Evolutionary conservation across 2,113 vertebrate species (phyloP).

Genomic region (Pyxicephalus adspersus): DNA sequence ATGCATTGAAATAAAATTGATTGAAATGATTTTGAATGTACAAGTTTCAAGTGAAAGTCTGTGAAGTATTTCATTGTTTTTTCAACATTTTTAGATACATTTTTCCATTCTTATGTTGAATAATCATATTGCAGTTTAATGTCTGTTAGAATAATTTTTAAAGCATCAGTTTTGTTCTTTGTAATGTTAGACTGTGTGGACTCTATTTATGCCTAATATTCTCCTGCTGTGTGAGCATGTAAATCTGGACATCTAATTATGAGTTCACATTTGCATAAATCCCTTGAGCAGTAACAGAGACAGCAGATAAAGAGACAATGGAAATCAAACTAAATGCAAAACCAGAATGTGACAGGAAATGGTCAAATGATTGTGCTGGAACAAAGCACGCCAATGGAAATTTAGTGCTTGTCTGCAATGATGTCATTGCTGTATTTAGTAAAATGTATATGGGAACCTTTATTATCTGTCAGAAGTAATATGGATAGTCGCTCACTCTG

Average conservation of each 20-base stretch:
- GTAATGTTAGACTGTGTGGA: background rate
- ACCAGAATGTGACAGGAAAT: constrained; percentile 12
- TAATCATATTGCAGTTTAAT: too few species aligned
- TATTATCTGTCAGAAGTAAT: background rate
- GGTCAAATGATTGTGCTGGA: background rate
- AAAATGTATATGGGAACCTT: background rate
- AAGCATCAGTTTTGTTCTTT: background rate
- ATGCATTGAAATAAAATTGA: too few species aligned
- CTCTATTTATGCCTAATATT: background rate
- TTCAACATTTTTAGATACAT: too few species aligned
- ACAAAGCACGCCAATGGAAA: background rate
- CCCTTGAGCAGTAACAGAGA: constrained; percentile 1
- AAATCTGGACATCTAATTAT: background rate
- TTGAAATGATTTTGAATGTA: too few species aligned
- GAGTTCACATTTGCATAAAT: constrained; percentile 10
- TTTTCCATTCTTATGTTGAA: too few species aligned
- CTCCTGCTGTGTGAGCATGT: background rate
- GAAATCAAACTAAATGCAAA: constrained; percentile 29
- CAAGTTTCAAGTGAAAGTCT: too few species aligned
- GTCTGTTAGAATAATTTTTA: background rate
- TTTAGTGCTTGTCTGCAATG: background rate
- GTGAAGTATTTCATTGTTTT: too few species aligned
- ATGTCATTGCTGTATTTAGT: constrained; percentile 9
- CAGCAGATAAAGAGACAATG: constrained; percentile 4
- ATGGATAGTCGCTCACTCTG: too few species aligned